Base-by-base conservation (phyloP, 2,113 vertebrate species). In the Apaloderma vittatum region DNA sequence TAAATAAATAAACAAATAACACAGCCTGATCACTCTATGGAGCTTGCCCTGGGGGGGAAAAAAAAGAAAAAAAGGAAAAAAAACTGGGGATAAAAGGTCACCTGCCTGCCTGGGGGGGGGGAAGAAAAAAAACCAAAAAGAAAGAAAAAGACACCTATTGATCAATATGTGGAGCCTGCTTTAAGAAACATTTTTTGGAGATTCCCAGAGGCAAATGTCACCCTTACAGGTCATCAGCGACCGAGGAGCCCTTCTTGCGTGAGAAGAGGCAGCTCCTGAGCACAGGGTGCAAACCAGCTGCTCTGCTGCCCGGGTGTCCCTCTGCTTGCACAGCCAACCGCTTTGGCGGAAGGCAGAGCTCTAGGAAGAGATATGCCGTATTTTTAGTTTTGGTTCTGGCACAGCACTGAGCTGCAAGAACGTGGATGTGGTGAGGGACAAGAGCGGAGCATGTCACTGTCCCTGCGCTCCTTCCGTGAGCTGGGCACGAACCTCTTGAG, bases 351-450 rank as follows among this genome's bases (percentile, higher is more conserved):
- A 90, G 90, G 82, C 3, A 14, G 52, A 87, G 40, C 18, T 32
- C 18, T 3, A 36, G 51, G 12, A 45, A 40, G 37, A 30, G 80
- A 46, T 2, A 26, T 9, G n/a, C 75, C 77, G 29, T 24, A 89
- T 32, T 46, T 68, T 51, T 6, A 34, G 43, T 40, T 34, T 30
- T 37, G 36, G 58, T 86, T 65, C 57, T 48, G 36, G 5, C 2
- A 0, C 26, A 27, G 65, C 16, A 34, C 30, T 11, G 1, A 66
- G 51, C 57, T 51, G 13, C 12, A 49, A 13, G 45, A 36, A 34
- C 1, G 0, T 0, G 8, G 11, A 46, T 46, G 45, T 46, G 2
- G 40, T 6, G 15, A 19, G 9, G 1, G 3, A 5, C 2, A 5
- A 7, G 3, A 6, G 22, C 22, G 40, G 24, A 57, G 32, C 19